Conservation (phyloP, 1,140 invertebrate genomes). For the Tetramorium alpestre region DNA sequence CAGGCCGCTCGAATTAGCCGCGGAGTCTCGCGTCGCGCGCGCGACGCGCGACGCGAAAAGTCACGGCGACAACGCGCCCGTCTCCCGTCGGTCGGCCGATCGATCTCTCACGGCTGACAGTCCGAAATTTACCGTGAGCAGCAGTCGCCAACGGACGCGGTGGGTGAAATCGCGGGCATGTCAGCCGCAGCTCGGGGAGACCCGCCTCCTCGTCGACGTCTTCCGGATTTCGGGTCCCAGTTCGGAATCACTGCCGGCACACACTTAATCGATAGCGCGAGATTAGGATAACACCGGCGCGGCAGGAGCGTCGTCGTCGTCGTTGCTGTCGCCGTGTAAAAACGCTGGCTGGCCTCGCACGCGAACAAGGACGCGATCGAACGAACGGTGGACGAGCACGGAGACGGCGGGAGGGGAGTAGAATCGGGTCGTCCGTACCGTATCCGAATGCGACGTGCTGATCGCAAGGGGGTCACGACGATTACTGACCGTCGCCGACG, state of each 20-base stretch:
- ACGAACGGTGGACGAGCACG: conserved; percentile 31
- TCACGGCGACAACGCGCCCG: background rate
- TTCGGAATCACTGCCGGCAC: conserved; percentile 73
- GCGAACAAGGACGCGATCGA: conserved; percentile 46
- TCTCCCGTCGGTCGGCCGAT: background rate
- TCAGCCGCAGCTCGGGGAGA: background rate
- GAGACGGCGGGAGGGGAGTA: conserved; percentile 3
- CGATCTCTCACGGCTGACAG: background rate
- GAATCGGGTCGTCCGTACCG: conserved; percentile 61
- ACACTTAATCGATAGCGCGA: conserved; percentile 81
- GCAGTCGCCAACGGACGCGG: background rate
- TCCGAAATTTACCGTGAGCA: conserved; percentile 64
- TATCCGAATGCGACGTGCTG: conserved; percentile 60
- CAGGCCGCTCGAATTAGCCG: conserved; percentile 38
- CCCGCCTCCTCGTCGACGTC: background rate
- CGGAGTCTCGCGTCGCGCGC: background rate
- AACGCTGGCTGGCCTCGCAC: conserved; percentile 28
- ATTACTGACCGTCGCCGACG: conserved; percentile 75
- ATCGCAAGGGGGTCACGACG: conserved; percentile 73
- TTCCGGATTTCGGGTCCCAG: background rate
- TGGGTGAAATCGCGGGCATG: conserved; percentile 14
- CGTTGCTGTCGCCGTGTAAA: background rate
- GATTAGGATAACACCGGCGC: conserved; percentile 77
- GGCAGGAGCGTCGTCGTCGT: background rate
- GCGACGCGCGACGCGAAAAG: background rate